phyloP scores from a whole-genome alignment of 2,113 vertebrate genomes.

The Lepus europaeus region DNA sequence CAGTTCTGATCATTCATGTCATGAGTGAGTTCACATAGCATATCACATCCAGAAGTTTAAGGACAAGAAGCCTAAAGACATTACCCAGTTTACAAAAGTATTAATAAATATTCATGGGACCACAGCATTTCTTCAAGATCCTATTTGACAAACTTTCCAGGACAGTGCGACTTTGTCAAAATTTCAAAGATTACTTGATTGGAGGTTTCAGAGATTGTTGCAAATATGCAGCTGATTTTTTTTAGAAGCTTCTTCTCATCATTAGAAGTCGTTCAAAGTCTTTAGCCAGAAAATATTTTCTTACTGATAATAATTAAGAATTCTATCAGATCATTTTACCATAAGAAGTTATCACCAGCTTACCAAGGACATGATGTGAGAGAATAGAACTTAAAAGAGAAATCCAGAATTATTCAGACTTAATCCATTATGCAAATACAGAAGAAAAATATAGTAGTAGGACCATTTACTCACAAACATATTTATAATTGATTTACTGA shows the following conservation, averaged over 20 bases:
- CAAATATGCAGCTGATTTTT: neutral
- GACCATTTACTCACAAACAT: neutral
- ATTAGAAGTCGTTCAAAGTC: neutral
- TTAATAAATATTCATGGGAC: slow-evolving; percentile 54
- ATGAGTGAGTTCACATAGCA: neutral
- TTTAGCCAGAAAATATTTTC: neutral
- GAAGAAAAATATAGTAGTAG: neutral
- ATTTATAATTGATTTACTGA: too few species aligned
- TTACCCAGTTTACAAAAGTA: neutral
- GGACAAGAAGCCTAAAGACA: neutral
- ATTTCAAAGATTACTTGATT: slow-evolving; percentile 32
- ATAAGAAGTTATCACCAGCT: neutral
- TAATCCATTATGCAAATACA: neutral
- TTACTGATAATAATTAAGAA: neutral
- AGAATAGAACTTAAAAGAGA: neutral
- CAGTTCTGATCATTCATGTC: neutral
- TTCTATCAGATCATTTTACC: neutral
- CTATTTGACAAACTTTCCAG: slow-evolving; percentile 52
- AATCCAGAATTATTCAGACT: neutral
- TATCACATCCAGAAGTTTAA: neutral
- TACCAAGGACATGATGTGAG: neutral
- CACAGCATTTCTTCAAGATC: slow-evolving; percentile 24
- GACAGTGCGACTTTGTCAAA: slow-evolving; percentile 62
- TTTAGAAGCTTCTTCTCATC: slow-evolving; percentile 8
- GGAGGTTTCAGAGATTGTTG: neutral